Evolutionary conservation across 2,797 vertebrate species (phyloP).

Genomic region (Malurus leucopterus): DNA sequence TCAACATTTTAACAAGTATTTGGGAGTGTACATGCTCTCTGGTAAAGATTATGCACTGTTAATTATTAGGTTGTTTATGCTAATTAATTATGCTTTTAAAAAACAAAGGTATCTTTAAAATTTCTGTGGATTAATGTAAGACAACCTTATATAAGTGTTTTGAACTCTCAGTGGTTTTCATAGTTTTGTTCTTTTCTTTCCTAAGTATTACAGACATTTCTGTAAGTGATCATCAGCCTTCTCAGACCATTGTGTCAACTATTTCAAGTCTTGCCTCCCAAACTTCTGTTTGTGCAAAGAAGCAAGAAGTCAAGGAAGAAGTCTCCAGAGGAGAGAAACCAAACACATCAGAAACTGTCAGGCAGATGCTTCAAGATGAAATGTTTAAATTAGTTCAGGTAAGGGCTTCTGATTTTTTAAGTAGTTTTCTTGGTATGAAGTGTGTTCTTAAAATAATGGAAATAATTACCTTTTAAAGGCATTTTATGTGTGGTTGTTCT

Average conservation of each 20-base stretch:
- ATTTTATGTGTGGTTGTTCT: neutral
- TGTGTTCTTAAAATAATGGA: neutral
- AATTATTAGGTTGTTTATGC: neutral
- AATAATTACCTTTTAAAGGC: neutral
- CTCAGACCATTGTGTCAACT: constrained; percentile 8
- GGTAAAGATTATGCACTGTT: neutral
- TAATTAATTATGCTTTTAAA: neutral
- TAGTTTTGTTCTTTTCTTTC: neutral
- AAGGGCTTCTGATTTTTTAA: neutral
- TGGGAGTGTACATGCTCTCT: neutral
- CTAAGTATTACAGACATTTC: constrained; percentile 4
- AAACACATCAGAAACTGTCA: constrained; percentile 65
- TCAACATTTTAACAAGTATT: neutral
- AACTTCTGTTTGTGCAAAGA: neutral
- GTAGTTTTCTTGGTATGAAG: neutral
- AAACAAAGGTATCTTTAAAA: neutral
- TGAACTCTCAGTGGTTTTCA: neutral
- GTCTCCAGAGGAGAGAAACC: constrained; percentile 11
- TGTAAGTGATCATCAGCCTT: neutral
- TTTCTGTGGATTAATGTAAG: neutral
- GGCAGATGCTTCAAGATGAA: constrained; percentile 86
- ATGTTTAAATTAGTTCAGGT: constrained; percentile 93
- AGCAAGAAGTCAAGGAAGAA: neutral
- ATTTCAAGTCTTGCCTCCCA: constrained; percentile 16
- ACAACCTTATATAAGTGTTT: neutral